A percentile compares a stretch with the other conserved stretches of the same genome.
Conservation (phyloP, 2,113 vertebrate species). For the Blennius ocellaris region DNA sequence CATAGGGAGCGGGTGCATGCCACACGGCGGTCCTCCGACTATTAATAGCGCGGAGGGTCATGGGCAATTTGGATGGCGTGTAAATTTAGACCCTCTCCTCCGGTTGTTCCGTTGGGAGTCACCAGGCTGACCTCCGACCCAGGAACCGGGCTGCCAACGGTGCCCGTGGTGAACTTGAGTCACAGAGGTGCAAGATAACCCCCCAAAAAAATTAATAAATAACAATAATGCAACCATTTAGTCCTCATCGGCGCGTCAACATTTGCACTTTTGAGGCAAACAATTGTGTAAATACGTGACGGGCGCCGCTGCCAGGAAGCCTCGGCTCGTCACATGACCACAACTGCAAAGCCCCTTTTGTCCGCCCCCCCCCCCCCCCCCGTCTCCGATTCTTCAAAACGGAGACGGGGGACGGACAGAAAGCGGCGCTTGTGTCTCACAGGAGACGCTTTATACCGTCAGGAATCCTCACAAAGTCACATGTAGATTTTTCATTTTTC, state of each 20-base stretch:
- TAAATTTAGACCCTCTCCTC: constrained; percentile 77
- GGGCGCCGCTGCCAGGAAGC: background rate
- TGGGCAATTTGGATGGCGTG: constrained; percentile 69
- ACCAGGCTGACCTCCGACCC: constrained; percentile 77
- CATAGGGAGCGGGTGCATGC: constrained; percentile 57
- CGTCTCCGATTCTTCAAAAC: too few relatives aligned
- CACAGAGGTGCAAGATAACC: constrained; percentile 7
- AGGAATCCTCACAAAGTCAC: background rate
- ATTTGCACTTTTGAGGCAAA: constrained; percentile 5
- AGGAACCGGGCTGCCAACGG: constrained; percentile 56
- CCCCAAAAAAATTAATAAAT: background rate
- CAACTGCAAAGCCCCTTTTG: constrained; percentile 4
- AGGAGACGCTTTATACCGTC: background rate
- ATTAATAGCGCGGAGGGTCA: constrained; percentile 76
- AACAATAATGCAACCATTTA: too few relatives aligned
- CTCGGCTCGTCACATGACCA: constrained; percentile 15
- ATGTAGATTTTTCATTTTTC: too few relatives aligned
- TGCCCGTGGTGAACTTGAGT: constrained; percentile 70
- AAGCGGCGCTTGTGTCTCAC: background rate
- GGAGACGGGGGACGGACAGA: background rate
- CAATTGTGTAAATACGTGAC: background rate
- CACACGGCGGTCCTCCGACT: constrained; percentile 73
- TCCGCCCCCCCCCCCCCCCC: too few relatives aligned
- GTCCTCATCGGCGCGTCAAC: background rate
- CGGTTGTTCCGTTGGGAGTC: constrained; percentile 75